Evolutionary conservation across 2,797 vertebrate genomes (phyloP).

Genomic region (Hoplostethus atlanticus): DNA sequence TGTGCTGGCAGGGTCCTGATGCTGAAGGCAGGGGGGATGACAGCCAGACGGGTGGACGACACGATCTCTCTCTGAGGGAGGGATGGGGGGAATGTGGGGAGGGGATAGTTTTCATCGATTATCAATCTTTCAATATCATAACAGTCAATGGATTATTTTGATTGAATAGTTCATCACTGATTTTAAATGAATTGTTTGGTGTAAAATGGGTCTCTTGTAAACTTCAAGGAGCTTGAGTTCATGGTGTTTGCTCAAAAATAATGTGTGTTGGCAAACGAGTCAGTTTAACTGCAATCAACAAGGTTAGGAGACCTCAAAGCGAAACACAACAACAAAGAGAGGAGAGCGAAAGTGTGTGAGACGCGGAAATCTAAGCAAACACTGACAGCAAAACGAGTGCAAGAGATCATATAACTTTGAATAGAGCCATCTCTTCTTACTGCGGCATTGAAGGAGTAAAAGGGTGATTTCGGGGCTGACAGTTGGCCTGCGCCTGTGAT

Average conservation of each 20-base stretch:
- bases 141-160: no score
- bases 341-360: background rate
- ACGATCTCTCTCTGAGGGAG: constrained; percentile 91
- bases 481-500: background rate
- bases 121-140: background rate
- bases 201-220: background rate
- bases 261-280: background rate
- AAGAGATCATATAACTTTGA: background rate
- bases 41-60: constrained; percentile 88
- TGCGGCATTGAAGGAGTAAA: background rate
- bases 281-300: background rate
- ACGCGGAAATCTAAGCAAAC: constrained; percentile 9
- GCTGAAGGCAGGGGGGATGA: constrained; percentile 92
- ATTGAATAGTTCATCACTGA: no score
- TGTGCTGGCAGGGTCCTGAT: constrained; percentile 90
- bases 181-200: no score
- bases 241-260: background rate
- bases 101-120: background rate
- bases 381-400: constrained; percentile 1
- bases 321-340: constrained; percentile 1
- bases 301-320: background rate
- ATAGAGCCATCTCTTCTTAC: background rate
- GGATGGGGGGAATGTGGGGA: constrained; percentile 3
- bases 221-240: background rate
- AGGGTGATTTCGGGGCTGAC: constrained; percentile 1